phyloP scores from a whole-genome alignment of 2,888 invertebrate species.

The Mythimna pallens region DNA sequence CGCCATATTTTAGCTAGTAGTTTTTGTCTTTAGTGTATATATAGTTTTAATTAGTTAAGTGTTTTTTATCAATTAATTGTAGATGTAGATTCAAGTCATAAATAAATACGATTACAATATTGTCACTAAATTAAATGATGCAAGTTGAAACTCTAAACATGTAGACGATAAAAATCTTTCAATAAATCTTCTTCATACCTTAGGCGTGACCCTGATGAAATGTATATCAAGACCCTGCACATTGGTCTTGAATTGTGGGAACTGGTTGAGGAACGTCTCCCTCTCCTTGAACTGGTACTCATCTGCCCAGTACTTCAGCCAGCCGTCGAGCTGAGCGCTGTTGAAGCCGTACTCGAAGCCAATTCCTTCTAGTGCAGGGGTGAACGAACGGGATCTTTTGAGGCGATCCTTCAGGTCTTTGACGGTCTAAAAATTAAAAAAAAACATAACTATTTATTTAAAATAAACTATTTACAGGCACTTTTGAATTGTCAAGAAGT shows the following conservation, averaged over 20 bases:
- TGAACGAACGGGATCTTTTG: constrained; percentile 71
- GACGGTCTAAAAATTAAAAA: constrained; percentile 72
- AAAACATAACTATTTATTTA: no score
- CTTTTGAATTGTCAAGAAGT: no score
- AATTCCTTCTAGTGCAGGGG: constrained; percentile 92
- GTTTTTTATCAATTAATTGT: no score
- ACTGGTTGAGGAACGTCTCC: constrained; percentile 92
- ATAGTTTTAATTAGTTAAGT: no score
- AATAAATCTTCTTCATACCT: constrained; percentile 57
- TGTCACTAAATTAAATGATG: no score
- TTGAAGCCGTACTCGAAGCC: constrained; percentile 96
- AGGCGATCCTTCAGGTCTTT: constrained; percentile 78
- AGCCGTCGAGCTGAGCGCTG: constrained; percentile 90
- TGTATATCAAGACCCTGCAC: constrained; percentile 94
- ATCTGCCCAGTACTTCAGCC: constrained; percentile 95
- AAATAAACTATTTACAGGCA: no score
- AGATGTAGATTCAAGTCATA: no score
- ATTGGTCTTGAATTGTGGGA: constrained; percentile 94
- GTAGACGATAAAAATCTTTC: background rate
- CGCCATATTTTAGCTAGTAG: no score
- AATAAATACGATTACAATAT: no score
- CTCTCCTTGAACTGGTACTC: constrained; percentile 92
- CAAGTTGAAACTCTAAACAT: no score
- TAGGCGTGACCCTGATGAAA: constrained; percentile 87
- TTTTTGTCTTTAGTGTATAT: no score